Base-by-base conservation (phyloP, 2,888 invertebrate species). In the Gastracanthus pulcherrimus region DNA sequence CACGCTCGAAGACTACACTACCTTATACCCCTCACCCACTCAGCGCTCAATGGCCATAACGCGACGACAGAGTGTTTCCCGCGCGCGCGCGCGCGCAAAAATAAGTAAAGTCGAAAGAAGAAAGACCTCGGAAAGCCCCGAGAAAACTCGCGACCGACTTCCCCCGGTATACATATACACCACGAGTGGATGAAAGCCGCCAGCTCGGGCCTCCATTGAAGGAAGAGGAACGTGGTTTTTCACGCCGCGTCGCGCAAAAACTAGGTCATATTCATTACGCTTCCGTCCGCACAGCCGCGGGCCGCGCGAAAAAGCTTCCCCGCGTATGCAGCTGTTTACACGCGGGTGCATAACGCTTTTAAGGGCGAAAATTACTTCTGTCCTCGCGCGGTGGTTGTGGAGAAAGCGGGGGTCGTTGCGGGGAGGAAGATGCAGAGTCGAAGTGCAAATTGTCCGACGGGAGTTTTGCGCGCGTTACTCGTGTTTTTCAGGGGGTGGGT, bases 191-290 rank as follows among this genome's bases (percentile, higher is more conserved):
- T 88, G 86, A 89, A 89, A 88, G 87, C 85, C 78, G 6, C 36
- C 29, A 29, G 60, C n/a, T n/a, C n/a, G n/a, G n/a, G 45, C 11
- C 11, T 83, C 86, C 84, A 87, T 87, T 88, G 84, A 86, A 82
- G 69, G 76, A 76, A 55, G 81, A 74, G 78, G 9, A 60, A 19
- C 60, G 13, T 2, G 55, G 45, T 69, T 62, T 74, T 76, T 71
- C 41, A 34, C 86, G 80, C n/a, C n/a, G n/a, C n/a, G n/a, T n/a
- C n/a, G n/a, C 84, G 84, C 86, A 85, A 87, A 87, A 90, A 89
- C 86, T 89, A 48, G 89, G 88, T 89, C 89, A 87, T 87, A 87
- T 88, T 88, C 88, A 89, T 89, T 89, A 88, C 84, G 85, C 83
- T 84, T 84, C 83, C 45, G 36, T n/a, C n/a, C n/a, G n/a, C n/a